Evolutionary conservation across 92 coral and sea anemone species (phyloP).

Genomic region (Palythoa grandiflora): DNA sequence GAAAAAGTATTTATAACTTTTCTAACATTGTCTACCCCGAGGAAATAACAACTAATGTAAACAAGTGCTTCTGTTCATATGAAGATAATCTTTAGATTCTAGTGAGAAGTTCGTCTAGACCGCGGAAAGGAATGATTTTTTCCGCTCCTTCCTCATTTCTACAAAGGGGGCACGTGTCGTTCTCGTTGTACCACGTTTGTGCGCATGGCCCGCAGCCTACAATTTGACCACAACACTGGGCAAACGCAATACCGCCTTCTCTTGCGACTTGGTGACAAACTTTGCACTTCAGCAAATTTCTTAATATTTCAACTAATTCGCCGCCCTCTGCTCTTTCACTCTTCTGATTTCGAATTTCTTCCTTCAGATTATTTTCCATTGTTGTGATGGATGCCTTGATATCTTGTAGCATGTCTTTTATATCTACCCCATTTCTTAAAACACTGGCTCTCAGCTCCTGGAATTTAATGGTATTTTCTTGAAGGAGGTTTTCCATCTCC

Average conservation of each 20-base stretch:
- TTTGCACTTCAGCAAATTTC: conserved; percentile 14
- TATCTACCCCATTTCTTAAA: not conserved
- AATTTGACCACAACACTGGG: conserved; percentile 48
- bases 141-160: conserved; percentile 24
- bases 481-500: not conserved
- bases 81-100: conserved; percentile 7
- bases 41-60: not conserved
- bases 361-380: not conserved
- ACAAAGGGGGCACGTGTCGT: conserved; percentile 54
- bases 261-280: not conserved
- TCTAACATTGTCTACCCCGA: not conserved
- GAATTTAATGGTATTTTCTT: not conserved
- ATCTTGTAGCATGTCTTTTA: not conserved
- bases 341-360: not conserved
- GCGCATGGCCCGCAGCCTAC: conserved; percentile 46
- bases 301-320: not conserved
- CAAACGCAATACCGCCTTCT: conserved; percentile 28
- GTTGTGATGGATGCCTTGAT: not conserved
- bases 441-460: conserved; percentile 3
- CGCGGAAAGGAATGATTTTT: conserved; percentile 29
- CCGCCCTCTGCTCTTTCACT: not conserved
- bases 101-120: conserved; percentile 26
- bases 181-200: conserved; percentile 32
- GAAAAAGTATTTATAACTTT: conserved; percentile 4
- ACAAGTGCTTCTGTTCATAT: conserved; percentile 1